These are phyloP conservation scores for Triplophysa tibetana DNA, from an alignment of 2,113 vertebrate species.

Conservation along the genomic window DNA sequence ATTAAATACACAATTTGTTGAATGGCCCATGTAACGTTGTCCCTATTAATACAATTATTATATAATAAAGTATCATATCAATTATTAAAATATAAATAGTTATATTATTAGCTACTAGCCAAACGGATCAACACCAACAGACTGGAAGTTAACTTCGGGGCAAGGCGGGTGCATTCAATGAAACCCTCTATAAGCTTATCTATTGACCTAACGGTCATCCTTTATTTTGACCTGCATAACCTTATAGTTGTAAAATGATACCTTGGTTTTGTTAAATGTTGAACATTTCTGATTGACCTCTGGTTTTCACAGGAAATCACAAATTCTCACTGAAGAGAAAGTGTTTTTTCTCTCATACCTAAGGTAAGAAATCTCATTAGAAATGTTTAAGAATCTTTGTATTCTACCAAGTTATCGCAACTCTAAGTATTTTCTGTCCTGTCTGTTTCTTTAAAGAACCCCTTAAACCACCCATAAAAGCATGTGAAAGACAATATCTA, in stretches of 20 bases:
- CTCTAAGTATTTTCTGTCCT: not conserved
- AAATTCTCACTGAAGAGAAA: not conserved
- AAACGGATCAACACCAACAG: no score
- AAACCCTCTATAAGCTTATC: no score
- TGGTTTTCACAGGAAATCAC: conserved; percentile 28
- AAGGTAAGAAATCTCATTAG: conserved; percentile 11
- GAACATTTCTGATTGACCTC: not conserved
- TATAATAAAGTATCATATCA: no score
- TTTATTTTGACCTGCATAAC: not conserved
- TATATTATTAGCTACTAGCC: no score
- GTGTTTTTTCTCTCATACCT: not conserved
- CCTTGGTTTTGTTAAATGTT: not conserved
- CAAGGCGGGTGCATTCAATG: no score
- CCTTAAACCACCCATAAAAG: conserved; percentile 67
- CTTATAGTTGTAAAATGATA: not conserved
- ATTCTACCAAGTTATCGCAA: not conserved
- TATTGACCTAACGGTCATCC: not conserved
- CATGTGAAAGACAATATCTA: conserved; percentile 66
- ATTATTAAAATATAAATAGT: no score
- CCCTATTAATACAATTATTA: no score
- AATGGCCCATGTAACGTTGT: no score
- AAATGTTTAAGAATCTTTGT: not conserved
- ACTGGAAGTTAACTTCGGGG: no score
- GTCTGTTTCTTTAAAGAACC: conserved; percentile 64
- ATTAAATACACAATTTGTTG: no score